Evolutionary conservation across 2,113 vertebrate species (phyloP).

Genomic region (Turnix velox): DNA sequence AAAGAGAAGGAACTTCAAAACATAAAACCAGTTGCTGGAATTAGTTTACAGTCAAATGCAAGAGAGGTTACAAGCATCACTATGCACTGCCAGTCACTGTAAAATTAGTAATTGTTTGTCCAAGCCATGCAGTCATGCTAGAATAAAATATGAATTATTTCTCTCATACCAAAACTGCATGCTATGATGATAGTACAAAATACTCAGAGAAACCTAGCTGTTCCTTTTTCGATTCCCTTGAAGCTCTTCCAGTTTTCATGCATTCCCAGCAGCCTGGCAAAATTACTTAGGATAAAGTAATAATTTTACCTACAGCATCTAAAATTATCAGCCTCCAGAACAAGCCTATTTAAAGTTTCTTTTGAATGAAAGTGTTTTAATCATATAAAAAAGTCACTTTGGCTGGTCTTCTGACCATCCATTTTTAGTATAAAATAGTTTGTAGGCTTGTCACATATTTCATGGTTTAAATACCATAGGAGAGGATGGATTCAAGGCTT

Average conservation of each 20-base stretch:
- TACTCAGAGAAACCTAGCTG: neutral
- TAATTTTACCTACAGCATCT: neutral
- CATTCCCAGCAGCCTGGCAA: neutral
- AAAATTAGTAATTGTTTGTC: neutral
- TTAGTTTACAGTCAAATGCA: neutral
- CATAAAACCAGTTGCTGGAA: neutral
- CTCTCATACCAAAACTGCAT: neutral
- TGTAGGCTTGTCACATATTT: neutral
- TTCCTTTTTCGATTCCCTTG: neutral
- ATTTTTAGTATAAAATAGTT: neutral
- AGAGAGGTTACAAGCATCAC: neutral
- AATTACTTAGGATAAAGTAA: neutral
- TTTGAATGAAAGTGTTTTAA: neutral
- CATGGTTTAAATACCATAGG: neutral
- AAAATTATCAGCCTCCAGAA: neutral
- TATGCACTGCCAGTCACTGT: neutral
- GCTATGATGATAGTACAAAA: neutral
- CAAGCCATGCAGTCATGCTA: neutral
- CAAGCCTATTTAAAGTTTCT: neutral
- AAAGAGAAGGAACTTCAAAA: neutral
- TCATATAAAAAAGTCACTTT: neutral
- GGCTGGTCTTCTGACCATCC: neutral
- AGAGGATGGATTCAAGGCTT: neutral
- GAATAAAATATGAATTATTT: neutral
- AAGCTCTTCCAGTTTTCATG: neutral